Base-by-base conservation (phyloP, 2,888 invertebrate species). In the Anodontia alba region DNA sequence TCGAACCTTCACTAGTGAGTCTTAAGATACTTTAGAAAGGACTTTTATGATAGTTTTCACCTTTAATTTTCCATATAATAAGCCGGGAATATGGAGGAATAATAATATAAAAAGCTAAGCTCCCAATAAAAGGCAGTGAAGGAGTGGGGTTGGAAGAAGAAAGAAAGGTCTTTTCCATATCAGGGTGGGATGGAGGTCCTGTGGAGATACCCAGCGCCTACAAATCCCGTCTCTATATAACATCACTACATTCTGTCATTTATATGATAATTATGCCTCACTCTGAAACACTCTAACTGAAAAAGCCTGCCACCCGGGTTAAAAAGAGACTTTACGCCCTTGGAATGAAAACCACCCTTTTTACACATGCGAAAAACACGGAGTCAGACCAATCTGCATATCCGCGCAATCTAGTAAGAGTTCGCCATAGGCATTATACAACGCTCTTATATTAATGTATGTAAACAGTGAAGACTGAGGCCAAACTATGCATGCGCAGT, bases 181-280 rank as follows among this genome's bases (percentile, higher is more conserved):
- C 84, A 76, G 81, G 80, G 80, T 68, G 73, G 80, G 73, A 72
- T 73, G 46, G 78, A 51, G 72, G 57, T 62, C 85, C 81, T 36
- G 80, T 38, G 71, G 80, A 23, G 85, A 51, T 36, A 76, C 80
- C 67, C 70, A 76, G 71, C 68, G 57, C 33, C 73, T n/a, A 78
- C 78, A 82, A 80, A 80, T 76, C 82, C 80, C n/a, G 42, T 57
- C 66, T 76, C 75, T 81, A 74, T 82, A 80, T 80, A 36, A 54
- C 49, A 74, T 70, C 73, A 66, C 51, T 71, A 46, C 33, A 69
- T 33, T 66, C 76, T 33, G 71, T 83, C 82, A 85, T 85, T 85
- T 85, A 85, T 85, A 85, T 85, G 85, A 71, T 85, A 85, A 85
- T 85, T 82, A 80, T 80, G 67, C 73, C 82, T 82, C 76, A 73